These are phyloP conservation scores for Meteorus colon DNA, from an alignment of 2,888 invertebrate species.

Conservation along the genomic window DNA sequence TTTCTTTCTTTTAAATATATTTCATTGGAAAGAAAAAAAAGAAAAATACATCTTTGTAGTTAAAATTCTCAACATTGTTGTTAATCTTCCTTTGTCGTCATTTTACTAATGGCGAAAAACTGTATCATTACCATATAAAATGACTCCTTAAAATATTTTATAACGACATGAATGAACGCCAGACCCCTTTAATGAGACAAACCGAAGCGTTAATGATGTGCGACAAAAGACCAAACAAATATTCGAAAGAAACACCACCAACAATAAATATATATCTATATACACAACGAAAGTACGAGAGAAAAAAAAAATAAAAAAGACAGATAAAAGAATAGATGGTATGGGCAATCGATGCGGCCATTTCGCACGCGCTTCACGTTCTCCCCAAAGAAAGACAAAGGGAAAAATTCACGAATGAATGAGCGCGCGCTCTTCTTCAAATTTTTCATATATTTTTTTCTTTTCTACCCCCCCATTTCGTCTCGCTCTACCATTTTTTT, in stretches of 20 bases:
- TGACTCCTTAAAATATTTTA: background rate
- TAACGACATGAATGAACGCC: background rate
- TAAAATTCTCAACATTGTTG: background rate
- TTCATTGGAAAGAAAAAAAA: background rate
- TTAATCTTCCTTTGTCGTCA: too few relatives aligned
- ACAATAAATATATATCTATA: background rate
- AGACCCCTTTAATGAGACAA: conserved; percentile 17
- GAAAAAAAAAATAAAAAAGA: background rate
- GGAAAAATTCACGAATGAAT: conserved; percentile 36
- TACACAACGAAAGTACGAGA: conserved; percentile 8
- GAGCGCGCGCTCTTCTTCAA: conserved; percentile 36
- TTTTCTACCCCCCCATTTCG: background rate
- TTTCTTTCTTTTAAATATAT: background rate
- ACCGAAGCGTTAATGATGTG: conserved; percentile 32
- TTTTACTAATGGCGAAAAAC: too few relatives aligned
- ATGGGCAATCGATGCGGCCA: conserved; percentile 39
- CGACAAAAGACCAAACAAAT: conserved; percentile 21
- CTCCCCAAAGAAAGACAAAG: conserved; percentile 34
- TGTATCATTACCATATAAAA: too few relatives aligned
- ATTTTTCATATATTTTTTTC: conserved; percentile 32
- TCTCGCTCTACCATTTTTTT: conserved; percentile 15
- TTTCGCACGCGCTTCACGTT: conserved; percentile 40
- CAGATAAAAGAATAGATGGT: conserved; percentile 22
- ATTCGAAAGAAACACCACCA: background rate
- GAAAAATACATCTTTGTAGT: background rate